Percentiles rank a stretch among this genome's conserved stretches.
These are phyloP conservation scores for Phoebastria nigripes DNA, from an alignment of 2,797 vertebrate species.

Conservation along the genomic window DNA sequence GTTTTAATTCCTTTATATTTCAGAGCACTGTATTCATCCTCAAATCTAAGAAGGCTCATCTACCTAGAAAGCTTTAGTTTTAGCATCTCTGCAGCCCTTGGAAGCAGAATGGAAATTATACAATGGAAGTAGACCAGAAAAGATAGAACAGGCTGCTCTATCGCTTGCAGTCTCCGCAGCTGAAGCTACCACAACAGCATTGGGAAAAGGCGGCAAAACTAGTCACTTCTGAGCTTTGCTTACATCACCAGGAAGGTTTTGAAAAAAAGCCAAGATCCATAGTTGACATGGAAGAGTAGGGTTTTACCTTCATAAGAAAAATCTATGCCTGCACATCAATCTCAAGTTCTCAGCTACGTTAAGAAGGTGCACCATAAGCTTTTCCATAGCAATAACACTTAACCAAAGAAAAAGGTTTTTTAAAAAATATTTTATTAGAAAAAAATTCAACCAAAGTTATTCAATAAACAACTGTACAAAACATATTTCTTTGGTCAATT, in stretches of 20 bases:
- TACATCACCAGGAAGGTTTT: neutral
- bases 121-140: neutral
- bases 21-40: neutral
- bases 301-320: neutral
- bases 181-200: neutral
- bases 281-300: neutral
- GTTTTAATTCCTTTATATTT: neutral
- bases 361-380: neutral
- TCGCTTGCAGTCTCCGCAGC: neutral
- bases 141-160: neutral
- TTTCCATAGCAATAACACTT: neutral
- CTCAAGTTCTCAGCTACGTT: neutral
- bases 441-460: neutral
- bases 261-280: neutral
- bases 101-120: neutral
- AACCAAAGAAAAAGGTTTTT: neutral
- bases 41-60: neutral
- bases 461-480: slow-evolving; percentile 13
- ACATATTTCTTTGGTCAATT: neutral
- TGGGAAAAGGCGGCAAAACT: neutral
- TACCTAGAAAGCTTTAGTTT: neutral
- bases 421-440: slow-evolving; percentile 42
- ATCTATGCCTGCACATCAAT: neutral
- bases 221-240: neutral
- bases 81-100: neutral